Percentiles rank a stretch among this genome's conserved stretches.
phyloP scores from a whole-genome alignment of 2,113 vertebrate genomes.

The Scalopus aquaticus region DNA sequence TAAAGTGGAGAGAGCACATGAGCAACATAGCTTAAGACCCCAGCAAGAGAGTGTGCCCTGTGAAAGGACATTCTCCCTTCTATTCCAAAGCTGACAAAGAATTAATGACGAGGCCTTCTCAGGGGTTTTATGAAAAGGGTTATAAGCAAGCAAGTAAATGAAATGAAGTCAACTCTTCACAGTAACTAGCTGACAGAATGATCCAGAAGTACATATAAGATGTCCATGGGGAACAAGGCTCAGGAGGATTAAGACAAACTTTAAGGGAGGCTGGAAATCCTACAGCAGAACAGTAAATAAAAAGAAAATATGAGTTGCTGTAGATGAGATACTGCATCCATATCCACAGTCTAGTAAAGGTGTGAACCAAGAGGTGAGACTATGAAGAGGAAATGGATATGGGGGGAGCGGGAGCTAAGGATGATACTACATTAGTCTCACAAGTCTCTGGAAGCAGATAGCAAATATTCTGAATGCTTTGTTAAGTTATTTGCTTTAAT shows the following conservation, averaged over 20 bases:
- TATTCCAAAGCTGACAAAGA: not conserved
- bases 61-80: not conserved
- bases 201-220: not conserved
- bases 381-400: not conserved
- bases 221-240: not conserved
- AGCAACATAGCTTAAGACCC: not conserved
- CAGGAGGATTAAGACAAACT: not conserved
- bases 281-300: not conserved
- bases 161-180: not conserved
- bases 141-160: not conserved
- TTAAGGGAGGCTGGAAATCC: not conserved
- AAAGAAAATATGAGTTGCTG: not conserved
- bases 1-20: not conserved
- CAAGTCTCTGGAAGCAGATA: not conserved
- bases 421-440: not conserved
- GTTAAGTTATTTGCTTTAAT: conserved; percentile 5
- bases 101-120: not conserved
- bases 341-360: not conserved
- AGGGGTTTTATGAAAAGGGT: not conserved
- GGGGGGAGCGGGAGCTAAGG: not conserved
- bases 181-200: not conserved
- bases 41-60: not conserved
- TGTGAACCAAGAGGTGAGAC: not conserved
- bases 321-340: not conserved
- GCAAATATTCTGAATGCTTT: conserved; percentile 4